Conservation (phyloP, 2,113 vertebrate genomes). For the Vombatus ursinus region DNA sequence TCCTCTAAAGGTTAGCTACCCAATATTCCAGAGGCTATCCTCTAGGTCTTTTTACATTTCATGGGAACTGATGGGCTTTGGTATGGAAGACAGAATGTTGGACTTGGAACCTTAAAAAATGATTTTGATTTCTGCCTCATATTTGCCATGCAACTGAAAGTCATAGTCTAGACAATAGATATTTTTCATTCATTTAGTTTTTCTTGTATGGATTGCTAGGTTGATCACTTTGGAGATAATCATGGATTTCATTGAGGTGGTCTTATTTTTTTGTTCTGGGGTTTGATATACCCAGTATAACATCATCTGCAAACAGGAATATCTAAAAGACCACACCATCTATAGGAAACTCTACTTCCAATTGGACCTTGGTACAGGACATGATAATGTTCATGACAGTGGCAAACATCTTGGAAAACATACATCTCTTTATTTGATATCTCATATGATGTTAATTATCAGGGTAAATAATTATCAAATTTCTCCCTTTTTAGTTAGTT, state of each 20-base stretch:
- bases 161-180: background rate
- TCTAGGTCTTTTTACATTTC: background rate
- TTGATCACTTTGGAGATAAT: background rate
- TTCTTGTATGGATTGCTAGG: background rate
- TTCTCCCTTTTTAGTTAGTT: background rate
- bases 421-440: background rate
- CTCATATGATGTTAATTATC: background rate
- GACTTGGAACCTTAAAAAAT: background rate
- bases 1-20: background rate
- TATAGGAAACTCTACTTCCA: background rate
- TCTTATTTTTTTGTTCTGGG: background rate
- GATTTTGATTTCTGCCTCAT: background rate
- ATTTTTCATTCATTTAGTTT: background rate
- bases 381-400: background rate
- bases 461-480: background rate
- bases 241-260: background rate
- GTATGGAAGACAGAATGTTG: background rate
- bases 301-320: background rate
- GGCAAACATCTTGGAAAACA: background rate
- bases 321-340: background rate
- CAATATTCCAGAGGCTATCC: background rate
- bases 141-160: background rate
- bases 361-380: background rate
- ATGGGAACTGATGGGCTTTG: background rate
- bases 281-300: background rate